phyloP scores from a whole-genome alignment of 2,797 vertebrate genomes.

The Enteromius anoplus region DNA sequence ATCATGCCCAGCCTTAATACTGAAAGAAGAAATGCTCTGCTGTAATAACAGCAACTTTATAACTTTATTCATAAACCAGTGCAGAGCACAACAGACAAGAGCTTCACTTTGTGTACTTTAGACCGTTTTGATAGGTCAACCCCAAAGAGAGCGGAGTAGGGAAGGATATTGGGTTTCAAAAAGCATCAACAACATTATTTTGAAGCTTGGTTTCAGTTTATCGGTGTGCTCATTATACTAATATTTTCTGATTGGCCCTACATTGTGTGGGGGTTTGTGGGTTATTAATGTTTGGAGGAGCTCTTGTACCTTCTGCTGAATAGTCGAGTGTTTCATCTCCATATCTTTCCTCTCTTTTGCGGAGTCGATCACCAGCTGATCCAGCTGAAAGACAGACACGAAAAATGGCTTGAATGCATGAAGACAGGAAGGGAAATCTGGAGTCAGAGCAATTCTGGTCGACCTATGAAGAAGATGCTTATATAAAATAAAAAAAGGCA shows the following conservation, averaged over 20 bases:
- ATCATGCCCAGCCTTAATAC: not conserved
- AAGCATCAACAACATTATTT: not conserved
- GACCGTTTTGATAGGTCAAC: conserved; percentile 58
- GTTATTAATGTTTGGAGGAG: conserved; percentile 3
- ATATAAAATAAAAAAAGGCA: not conserved
- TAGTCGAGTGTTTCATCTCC: conserved; percentile 97
- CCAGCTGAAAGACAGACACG: conserved; percentile 83
- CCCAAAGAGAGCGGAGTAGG: not conserved
- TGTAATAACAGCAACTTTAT: conserved; percentile 18
- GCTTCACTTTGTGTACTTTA: conserved; percentile 37
- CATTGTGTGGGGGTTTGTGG: not conserved
- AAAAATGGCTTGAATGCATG: not conserved
- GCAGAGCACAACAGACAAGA: not conserved
- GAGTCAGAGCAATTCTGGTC: not conserved
- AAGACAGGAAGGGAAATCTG: not conserved
- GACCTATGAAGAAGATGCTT: not conserved
- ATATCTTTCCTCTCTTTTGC: conserved; percentile 96
- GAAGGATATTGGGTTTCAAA: not conserved
- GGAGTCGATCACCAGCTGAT: conserved; percentile 91
- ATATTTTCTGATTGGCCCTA: not conserved
- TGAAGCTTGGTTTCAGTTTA: not conserved
- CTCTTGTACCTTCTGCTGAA: conserved; percentile 93
- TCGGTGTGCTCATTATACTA: not conserved
- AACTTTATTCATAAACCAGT: not conserved
- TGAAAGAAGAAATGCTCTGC: not conserved